Percentiles rank a stretch among this genome's conserved stretches.
Conservation (phyloP, 2,888 invertebrate species). For the Epistrophe eligans region DNA sequence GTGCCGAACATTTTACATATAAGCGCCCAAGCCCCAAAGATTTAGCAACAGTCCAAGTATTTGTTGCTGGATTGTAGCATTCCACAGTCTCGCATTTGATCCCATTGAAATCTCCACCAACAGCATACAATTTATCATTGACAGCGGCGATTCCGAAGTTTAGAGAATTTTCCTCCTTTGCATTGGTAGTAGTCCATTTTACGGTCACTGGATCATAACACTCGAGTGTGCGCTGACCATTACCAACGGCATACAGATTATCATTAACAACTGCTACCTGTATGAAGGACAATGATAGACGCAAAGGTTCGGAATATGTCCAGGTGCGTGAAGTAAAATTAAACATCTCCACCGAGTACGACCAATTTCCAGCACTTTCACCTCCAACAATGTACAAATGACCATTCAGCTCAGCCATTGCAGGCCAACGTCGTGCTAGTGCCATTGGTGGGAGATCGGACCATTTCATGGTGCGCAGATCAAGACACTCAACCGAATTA, state of each 20-base stretch:
- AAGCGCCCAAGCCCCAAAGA: constrained; percentile 6
- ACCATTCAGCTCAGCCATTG: not conserved
- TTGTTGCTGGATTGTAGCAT: not conserved
- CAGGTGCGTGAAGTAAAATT: constrained; percentile 1
- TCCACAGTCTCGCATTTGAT: not conserved
- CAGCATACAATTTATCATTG: not conserved
- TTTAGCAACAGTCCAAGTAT: constrained; percentile 3
- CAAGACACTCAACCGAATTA: constrained; percentile 5
- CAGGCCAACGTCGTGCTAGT: not conserved
- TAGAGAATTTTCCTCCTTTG: not conserved
- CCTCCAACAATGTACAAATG: constrained; percentile 26
- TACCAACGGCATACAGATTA: constrained; percentile 1
- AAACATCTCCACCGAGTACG: not conserved
- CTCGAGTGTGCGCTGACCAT: constrained; percentile 4
- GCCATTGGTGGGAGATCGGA: constrained; percentile 1
- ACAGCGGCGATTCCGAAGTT: constrained; percentile 6
- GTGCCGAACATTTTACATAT: constrained; percentile 12
- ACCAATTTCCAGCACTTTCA: constrained; percentile 2
- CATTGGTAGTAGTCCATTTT: constrained; percentile 17
- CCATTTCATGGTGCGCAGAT: constrained; percentile 7
- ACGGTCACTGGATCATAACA: constrained; percentile 2
- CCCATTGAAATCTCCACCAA: not conserved
- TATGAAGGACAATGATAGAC: not conserved
- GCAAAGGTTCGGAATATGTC: constrained; percentile 14
- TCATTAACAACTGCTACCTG: constrained; percentile 1